Evolutionary conservation across 2,888 invertebrate genomes (phyloP).

Genomic region (Escarpia spicata): DNA sequence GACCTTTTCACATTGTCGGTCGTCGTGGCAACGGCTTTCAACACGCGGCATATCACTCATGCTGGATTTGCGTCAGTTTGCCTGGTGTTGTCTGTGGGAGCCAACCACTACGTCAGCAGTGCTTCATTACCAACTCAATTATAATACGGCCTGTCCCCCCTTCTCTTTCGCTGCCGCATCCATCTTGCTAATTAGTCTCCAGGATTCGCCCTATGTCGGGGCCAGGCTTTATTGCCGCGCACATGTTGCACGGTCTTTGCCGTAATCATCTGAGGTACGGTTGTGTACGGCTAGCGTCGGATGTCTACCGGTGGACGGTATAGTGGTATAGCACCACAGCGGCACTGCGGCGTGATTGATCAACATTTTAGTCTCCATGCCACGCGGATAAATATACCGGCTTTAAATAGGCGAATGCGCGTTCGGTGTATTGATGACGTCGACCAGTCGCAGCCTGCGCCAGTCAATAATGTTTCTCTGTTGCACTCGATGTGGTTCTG

Average conservation of each 20-base stretch:
- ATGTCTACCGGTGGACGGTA: background rate
- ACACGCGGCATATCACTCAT: background rate
- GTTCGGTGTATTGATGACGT: background rate
- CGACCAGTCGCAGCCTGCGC: background rate
- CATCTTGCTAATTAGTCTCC: background rate
- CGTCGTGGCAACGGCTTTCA: slow-evolving; percentile 6
- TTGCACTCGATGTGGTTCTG: background rate
- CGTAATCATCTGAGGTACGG: background rate
- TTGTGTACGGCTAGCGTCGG: background rate
- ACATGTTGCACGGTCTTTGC: background rate
- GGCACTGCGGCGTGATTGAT: background rate
- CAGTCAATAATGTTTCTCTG: background rate
- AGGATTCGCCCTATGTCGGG: background rate
- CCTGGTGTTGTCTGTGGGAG: background rate
- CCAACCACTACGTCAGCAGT: background rate
- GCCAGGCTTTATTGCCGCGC: background rate
- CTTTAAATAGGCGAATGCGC: background rate
- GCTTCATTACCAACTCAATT: background rate
- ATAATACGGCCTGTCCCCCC: background rate
- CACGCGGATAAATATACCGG: slow-evolving; percentile 4
- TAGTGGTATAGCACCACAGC: too few relatives aligned
- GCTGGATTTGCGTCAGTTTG: slow-evolving; percentile 16
- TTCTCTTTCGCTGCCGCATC: background rate
- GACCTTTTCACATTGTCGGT: slow-evolving; percentile 16
- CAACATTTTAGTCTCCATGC: slow-evolving; percentile 6